phyloP scores from a whole-genome alignment of 2,113 vertebrate species.

The Baryphthengus martii region DNA sequence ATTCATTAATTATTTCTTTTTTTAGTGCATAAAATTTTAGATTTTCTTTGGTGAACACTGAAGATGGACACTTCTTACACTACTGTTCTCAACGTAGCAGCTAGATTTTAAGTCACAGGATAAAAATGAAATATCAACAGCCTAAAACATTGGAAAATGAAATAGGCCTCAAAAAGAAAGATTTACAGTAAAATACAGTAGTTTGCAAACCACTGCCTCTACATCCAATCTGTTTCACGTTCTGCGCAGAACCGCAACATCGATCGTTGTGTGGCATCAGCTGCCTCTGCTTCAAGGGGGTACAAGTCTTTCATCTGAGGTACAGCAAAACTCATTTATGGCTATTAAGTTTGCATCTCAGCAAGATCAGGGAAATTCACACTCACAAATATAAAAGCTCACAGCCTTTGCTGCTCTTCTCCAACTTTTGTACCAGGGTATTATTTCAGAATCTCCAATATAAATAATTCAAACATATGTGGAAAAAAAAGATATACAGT shows the following conservation, averaged over 20 bases:
- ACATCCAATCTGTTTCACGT: accelerated
- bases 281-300: neutral
- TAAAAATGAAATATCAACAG: neutral
- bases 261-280: accelerated
- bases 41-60: neutral
- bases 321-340: neutral
- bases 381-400: neutral
- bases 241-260: too few relatives aligned
- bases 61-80: accelerated
- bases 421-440: neutral
- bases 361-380: neutral
- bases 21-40: neutral
- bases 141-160: neutral
- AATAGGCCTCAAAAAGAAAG: neutral
- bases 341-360: neutral
- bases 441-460: neutral
- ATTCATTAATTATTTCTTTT: neutral
- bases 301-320: neutral
- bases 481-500: neutral
- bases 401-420: neutral
- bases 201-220: neutral
- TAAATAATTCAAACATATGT: neutral
- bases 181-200: neutral
- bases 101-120: neutral
- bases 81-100: neutral